Evolutionary conservation across 2,797 vertebrate genomes (phyloP).

Genomic region (Halcyon smyrnensis): DNA sequence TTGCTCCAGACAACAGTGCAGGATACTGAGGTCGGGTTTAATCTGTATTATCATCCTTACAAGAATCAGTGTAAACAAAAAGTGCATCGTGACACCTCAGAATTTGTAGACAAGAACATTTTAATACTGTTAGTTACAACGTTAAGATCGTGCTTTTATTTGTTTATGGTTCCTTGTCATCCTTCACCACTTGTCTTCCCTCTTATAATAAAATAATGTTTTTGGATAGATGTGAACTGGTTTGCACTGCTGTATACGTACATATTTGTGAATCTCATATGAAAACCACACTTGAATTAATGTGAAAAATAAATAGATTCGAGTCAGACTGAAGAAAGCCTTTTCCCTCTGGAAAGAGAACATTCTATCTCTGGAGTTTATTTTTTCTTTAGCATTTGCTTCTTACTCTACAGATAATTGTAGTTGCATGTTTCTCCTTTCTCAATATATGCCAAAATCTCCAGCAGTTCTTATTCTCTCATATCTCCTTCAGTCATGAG

Average conservation of each 20-base stretch:
- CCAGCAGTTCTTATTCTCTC: constrained; percentile 32
- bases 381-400: constrained; percentile 40
- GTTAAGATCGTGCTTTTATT: not conserved
- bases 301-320: not conserved
- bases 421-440: constrained; percentile 6
- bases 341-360: not conserved
- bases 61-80: not conserved
- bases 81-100: not conserved
- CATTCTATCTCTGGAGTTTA: not conserved
- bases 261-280: not conserved
- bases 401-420: not conserved
- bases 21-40: not conserved
- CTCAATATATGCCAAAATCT: constrained; percentile 35
- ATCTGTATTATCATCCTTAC: not conserved
- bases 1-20: not conserved
- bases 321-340: constrained; percentile 1
- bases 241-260: not conserved
- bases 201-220: not conserved
- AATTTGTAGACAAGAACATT: not conserved
- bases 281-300: not conserved
- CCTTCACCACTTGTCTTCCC: rapidly evolving
- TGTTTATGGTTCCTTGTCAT: not conserved
- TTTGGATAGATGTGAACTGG: not conserved
- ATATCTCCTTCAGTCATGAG: constrained; percentile 17
- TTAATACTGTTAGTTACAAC: not conserved